Evolutionary conservation across 2,797 vertebrate species (phyloP).

Genomic region (Girardinus metallicus): DNA sequence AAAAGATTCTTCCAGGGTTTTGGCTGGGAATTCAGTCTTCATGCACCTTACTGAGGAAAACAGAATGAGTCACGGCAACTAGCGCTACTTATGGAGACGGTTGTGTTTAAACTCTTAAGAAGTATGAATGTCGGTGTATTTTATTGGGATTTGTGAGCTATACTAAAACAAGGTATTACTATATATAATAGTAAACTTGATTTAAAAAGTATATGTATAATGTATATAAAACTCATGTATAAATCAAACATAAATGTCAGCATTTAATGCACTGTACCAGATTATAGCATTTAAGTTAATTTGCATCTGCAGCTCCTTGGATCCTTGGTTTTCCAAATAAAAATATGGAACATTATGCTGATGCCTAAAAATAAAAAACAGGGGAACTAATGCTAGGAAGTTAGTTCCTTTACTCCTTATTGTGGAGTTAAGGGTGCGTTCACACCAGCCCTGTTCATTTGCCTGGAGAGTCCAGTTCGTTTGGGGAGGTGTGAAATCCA

Average conservation of each 20-base stretch:
- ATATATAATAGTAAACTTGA: neutral
- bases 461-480: no score
- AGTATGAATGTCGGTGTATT: neutral
- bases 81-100: neutral
- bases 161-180: neutral
- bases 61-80: conserved; percentile 26
- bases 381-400: neutral
- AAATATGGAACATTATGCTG: neutral
- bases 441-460: no score
- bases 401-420: no score
- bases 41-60: conserved; percentile 56
- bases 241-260: no score
- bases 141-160: neutral
- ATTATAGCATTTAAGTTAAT: no score
- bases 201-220: no score
- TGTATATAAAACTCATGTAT: no score
- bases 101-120: neutral
- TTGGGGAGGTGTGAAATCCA: no score
- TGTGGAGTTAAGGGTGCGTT: no score
- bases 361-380: neutral
- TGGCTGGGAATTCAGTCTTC: conserved; percentile 69
- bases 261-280: no score
- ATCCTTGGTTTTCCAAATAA: neutral
- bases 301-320: no score
- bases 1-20: conserved; percentile 73